Conservation (phyloP, 2,888 invertebrate species). For the Lumbricus terrestris region DNA sequence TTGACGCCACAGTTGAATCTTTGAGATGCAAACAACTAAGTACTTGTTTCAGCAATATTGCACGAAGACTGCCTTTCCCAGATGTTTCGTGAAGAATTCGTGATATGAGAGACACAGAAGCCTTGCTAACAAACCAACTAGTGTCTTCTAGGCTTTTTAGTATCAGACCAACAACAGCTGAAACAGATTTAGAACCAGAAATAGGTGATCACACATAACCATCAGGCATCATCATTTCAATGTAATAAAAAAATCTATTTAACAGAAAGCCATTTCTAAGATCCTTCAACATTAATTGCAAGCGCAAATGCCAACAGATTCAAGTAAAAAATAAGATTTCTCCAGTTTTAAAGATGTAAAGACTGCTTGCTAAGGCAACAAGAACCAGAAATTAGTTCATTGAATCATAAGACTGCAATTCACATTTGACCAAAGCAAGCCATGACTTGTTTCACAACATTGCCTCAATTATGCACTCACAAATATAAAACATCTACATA, state of each 20-base stretch:
- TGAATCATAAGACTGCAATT: too few relatives aligned
- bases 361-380: too few relatives aligned
- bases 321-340: background rate
- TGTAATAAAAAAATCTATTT: background rate
- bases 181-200: background rate
- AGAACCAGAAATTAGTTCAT: too few relatives aligned
- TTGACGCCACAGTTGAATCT: background rate
- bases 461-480: too few relatives aligned
- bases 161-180: background rate
- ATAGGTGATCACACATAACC: background rate
- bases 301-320: background rate
- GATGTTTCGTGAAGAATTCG: background rate
- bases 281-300: too few relatives aligned
- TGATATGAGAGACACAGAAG: background rate
- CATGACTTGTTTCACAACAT: too few relatives aligned
- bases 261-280: background rate
- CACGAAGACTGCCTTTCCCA: background rate
- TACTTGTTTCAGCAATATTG: background rate
- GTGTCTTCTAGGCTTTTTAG: background rate
- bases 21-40: background rate
- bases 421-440: too few relatives aligned
- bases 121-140: constrained; percentile 11
- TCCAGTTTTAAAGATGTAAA: too few relatives aligned
- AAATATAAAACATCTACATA: too few relatives aligned
- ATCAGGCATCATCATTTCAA: background rate